Evolutionary conservation across 1,140 invertebrate species (phyloP).

Genomic region (Brachystomella parvula): DNA sequence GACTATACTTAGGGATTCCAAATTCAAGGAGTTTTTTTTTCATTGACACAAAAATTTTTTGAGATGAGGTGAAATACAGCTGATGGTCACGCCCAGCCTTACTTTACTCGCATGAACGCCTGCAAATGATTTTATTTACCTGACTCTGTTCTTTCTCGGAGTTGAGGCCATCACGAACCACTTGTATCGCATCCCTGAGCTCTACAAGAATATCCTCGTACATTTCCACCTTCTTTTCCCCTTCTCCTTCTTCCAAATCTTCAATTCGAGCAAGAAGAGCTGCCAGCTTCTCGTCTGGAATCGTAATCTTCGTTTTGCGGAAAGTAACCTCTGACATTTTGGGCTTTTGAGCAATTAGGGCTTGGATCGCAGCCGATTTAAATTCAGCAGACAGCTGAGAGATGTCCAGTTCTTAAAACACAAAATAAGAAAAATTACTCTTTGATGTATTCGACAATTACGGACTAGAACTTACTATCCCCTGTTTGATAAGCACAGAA

Average conservation of each 20-base stretch:
- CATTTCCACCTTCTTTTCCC: constrained; percentile 59
- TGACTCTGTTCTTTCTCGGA: constrained; percentile 55
- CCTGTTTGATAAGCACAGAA: constrained; percentile 38
- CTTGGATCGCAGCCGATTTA: constrained; percentile 42
- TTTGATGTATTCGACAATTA: not conserved
- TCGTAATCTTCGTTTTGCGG: constrained; percentile 67
- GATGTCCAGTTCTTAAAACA: constrained; percentile 32
- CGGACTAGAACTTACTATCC: constrained; percentile 19
- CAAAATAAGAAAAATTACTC: constrained; percentile 4
- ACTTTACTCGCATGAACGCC: too few species aligned
- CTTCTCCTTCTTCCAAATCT: constrained; percentile 30
- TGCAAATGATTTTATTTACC: constrained; percentile 13
- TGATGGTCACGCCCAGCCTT: too few species aligned
- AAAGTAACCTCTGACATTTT: constrained; percentile 78
- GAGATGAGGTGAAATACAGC: too few species aligned
- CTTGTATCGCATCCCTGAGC: constrained; percentile 85
- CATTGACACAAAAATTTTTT: too few species aligned
- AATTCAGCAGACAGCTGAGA: constrained; percentile 35
- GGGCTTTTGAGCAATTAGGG: constrained; percentile 76
- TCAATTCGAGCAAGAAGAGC: constrained; percentile 38
- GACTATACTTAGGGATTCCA: too few species aligned
- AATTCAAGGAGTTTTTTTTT: too few species aligned
- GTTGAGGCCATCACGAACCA: constrained; percentile 72
- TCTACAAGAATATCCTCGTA: constrained; percentile 89
- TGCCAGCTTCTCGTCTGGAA: constrained; percentile 71